phyloP scores from a whole-genome alignment of 2,888 invertebrate genomes.

The Hemaris fuciformis region DNA sequence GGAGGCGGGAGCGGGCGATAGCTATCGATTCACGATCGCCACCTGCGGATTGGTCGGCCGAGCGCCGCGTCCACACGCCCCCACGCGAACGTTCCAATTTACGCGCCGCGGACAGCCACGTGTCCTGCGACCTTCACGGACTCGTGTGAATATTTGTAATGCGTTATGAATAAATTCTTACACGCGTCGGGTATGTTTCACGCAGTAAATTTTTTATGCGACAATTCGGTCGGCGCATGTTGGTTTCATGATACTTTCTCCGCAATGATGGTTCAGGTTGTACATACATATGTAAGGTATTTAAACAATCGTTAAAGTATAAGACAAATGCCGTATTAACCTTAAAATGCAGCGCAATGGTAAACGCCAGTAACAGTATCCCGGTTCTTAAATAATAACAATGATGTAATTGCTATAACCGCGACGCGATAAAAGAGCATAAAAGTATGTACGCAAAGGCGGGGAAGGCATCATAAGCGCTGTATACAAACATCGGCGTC shows the following conservation, averaged over 20 bases:
- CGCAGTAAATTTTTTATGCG: background rate
- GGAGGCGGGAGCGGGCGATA: slow-evolving; percentile 46
- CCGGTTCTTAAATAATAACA: slow-evolving; percentile 7
- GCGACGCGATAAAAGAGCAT: slow-evolving; percentile 18
- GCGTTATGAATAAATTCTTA: slow-evolving; percentile 10
- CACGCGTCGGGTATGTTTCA: background rate
- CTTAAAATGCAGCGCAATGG: background rate
- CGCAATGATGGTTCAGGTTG: background rate
- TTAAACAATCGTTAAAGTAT: background rate
- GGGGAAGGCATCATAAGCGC: slow-evolving; percentile 40
- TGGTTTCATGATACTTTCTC: background rate
- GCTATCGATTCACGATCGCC: slow-evolving; percentile 46
- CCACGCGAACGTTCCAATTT: slow-evolving; percentile 42
- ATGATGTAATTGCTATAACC: slow-evolving; percentile 2
- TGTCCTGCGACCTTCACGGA: slow-evolving; percentile 58
- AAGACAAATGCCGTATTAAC: background rate
- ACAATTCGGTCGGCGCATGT: background rate
- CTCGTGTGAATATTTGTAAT: slow-evolving; percentile 28
- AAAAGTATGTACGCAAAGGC: slow-evolving; percentile 32
- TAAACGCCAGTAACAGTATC: background rate
- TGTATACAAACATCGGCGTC: slow-evolving; percentile 54
- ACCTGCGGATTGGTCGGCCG: slow-evolving; percentile 40
- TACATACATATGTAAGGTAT: background rate
- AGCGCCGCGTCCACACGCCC: slow-evolving; percentile 37
- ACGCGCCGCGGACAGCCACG: slow-evolving; percentile 51